Percentiles rank a stretch among this genome's conserved stretches.
Evolutionary conservation across 2,797 vertebrate genomes (phyloP).

Genomic region (Acrocephalus scirpaceus): DNA sequence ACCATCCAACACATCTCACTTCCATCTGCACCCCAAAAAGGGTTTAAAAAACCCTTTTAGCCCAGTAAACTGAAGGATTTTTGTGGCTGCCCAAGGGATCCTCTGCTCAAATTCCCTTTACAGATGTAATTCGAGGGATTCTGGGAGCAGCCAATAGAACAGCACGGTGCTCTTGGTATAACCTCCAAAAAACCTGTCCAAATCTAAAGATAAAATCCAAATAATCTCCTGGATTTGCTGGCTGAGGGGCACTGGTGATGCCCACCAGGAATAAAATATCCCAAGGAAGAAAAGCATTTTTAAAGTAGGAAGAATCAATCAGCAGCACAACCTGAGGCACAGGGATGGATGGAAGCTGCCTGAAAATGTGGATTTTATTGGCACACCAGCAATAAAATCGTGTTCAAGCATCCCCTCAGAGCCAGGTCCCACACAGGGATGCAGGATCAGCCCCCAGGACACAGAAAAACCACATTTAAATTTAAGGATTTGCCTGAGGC

Average conservation of each 20-base stretch:
- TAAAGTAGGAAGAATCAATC: not conserved
- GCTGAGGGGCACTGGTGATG: accelerated
- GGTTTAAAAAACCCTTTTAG: no score
- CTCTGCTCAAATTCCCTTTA: no score
- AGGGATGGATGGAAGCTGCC: not conserved
- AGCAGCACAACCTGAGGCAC: not conserved
- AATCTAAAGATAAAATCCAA: not conserved
- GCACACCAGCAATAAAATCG: not conserved
- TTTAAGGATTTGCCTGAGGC: not conserved
- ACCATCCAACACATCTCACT: no score
- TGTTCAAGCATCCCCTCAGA: not conserved
- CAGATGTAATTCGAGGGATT: no score
- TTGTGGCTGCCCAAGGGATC: no score
- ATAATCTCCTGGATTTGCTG: not conserved
- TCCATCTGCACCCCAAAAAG: no score
- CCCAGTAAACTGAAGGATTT: no score
- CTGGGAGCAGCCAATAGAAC: no score
- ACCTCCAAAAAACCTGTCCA: not conserved
- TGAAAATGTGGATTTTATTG: not conserved
- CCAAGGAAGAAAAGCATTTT: not conserved
- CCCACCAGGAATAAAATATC: not conserved
- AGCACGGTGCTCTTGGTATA: no score
- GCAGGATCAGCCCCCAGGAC: not conserved
- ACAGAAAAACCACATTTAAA: not conserved
- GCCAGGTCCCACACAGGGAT: not conserved